Evolutionary conservation across 35 echinoderm and acorn worm genomes (phyloP).

Genomic region (Lytechinus variegatus): DNA sequence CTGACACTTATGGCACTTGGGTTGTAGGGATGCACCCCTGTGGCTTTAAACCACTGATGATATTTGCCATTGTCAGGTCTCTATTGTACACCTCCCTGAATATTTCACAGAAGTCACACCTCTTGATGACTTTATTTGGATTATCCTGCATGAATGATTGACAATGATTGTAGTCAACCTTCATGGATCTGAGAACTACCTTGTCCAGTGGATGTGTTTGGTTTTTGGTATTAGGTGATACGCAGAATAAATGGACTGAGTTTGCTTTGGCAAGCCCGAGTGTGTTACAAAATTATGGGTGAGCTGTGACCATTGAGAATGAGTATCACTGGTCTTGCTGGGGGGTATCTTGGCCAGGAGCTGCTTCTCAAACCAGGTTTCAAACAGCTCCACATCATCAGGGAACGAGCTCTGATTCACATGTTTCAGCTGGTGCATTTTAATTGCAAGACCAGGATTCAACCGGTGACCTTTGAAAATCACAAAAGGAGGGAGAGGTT

Average conservation of each 20-base stretch:
- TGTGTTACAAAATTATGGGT: slow-evolving; percentile 44
- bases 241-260: slow-evolving; percentile 54
- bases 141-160: slow-evolving; percentile 70
- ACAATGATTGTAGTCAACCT: slow-evolving; percentile 72
- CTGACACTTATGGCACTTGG: slow-evolving; percentile 59
- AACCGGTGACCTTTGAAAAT: too few relatives aligned
- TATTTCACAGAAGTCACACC: slow-evolving; percentile 71
- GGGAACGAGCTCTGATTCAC: too few relatives aligned
- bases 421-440: slow-evolving; percentile 74
- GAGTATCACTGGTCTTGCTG: slow-evolving; percentile 61
- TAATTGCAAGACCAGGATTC: slow-evolving; percentile 40
- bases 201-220: slow-evolving; percentile 75
- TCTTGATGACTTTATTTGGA: slow-evolving; percentile 61
- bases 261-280: slow-evolving; percentile 56
- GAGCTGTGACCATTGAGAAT: slow-evolving; percentile 64
- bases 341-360: slow-evolving; percentile 54
- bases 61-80: slow-evolving; percentile 55
- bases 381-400: too few relatives aligned
- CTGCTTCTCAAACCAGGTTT: slow-evolving; percentile 55
- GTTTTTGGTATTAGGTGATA: slow-evolving; percentile 70
- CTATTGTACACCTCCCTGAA: slow-evolving; percentile 44
- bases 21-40: slow-evolving; percentile 66
- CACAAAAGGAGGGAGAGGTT: too few relatives aligned
- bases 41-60: slow-evolving; percentile 64
- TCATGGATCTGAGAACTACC: slow-evolving; percentile 63